Conservation (phyloP, 2,888 invertebrate species). For the Venustoraphidia nigricollis region DNA sequence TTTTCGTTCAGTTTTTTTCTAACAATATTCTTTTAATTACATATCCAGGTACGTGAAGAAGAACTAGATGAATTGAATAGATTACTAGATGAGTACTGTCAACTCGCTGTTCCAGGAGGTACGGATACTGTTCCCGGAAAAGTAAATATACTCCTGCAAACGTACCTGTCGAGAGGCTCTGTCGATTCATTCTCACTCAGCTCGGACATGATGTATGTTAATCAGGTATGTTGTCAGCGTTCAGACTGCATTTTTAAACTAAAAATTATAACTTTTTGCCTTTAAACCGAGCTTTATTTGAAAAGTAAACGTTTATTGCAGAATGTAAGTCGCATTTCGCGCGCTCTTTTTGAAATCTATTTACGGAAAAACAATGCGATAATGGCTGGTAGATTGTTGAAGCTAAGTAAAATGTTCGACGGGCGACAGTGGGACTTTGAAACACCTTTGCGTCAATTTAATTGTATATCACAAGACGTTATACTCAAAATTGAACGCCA, state of each 20-base stretch:
- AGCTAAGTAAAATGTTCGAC: slow-evolving; percentile 86
- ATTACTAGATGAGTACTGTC: slow-evolving; percentile 56
- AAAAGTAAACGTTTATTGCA: slow-evolving; percentile 27
- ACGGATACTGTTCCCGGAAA: slow-evolving; percentile 86
- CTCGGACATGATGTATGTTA: slow-evolving; percentile 79
- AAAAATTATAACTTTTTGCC: background rate
- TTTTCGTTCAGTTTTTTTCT: slow-evolving; percentile 3
- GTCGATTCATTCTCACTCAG: slow-evolving; percentile 74
- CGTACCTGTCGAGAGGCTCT: slow-evolving; percentile 67
- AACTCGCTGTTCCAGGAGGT: slow-evolving; percentile 63
- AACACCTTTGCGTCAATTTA: slow-evolving; percentile 76
- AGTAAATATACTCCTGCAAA: slow-evolving; percentile 88
- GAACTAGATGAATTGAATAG: slow-evolving; percentile 82
- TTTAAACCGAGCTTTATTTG: background rate
- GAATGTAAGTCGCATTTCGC: slow-evolving; percentile 80
- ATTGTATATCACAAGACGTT: slow-evolving; percentile 57
- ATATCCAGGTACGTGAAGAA: slow-evolving; percentile 71
- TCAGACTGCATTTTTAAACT: background rate
- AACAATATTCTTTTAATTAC: slow-evolving; percentile 1
- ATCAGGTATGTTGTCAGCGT: slow-evolving; percentile 43
- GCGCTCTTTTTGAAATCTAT: slow-evolving; percentile 89
- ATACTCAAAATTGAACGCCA: slow-evolving; percentile 68
- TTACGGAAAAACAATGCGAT: slow-evolving; percentile 79
- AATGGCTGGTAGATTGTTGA: slow-evolving; percentile 71
- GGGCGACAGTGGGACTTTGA: slow-evolving; percentile 78